Base-by-base conservation (phyloP, 2,888 invertebrate genomes). In the Pasiphila rectangulata region DNA sequence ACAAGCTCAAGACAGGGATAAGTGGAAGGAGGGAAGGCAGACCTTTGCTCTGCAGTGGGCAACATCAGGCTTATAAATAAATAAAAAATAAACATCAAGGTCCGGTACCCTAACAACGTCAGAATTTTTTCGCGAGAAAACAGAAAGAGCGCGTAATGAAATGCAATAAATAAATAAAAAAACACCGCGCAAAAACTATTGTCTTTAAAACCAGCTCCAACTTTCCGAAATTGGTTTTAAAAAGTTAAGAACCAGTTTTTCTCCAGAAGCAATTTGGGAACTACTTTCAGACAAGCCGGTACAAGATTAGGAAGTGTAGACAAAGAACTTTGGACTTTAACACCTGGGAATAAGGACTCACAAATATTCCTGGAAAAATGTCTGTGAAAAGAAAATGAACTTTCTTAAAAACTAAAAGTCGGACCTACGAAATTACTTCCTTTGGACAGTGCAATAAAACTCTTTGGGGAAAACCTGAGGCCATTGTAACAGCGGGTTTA, bases 351-450 rank as follows among this genome's bases (percentile, higher is more conserved):
- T 52, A 52, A 42, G 40, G 32, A 24, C 23, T 30, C 23, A 27
- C 29, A 27, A 44, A 68, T 73, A 71, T 68, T 66, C 67, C 72
- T 69, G 71, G 72, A 78, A 81, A 77, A 82, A 79, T 80, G 79
- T 78, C 79, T 75, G 71, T 65, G 69, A 59, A 63, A 69, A 71
- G 72, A 75, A 83, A 86, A 85, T 83, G 80, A 83, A 86, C 79
- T 87, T 85, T 85, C 83, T 85, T 83, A 83, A 84, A 83, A 85
- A 83, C 82, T 85, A 83, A 79, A 82, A 87, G 84, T 85, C 84
- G 81, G 86, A 86, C 87, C 87, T 82, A 83, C 87, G 77, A 85
- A 87, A 87, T 86, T 87, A 84, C 87, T 87, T 87, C 82, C 81
- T 69, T 76, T 75, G 85, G 85, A 84, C 84, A 83, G 73, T 70